A percentile compares a stretch with the other conserved stretches of the same genome.
phyloP scores from a whole-genome alignment of 2,888 invertebrate genomes.

The Chrysotoxum bicinctum region DNA sequence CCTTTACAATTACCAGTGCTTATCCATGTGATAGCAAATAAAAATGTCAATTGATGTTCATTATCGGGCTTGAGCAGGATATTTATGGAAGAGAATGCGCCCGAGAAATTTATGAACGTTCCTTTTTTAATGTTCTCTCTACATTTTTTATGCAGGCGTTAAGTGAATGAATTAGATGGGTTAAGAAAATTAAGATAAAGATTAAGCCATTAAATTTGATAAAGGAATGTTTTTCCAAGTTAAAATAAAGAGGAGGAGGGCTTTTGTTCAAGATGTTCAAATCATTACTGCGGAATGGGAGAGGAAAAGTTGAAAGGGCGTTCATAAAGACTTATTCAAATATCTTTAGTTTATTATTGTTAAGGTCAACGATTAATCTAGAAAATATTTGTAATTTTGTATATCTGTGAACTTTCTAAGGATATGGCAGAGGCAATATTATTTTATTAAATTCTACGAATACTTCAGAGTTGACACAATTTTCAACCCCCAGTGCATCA shows the following conservation, averaged over 20 bases:
- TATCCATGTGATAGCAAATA: slow-evolving; percentile 71
- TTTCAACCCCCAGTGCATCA: too few relatives aligned
- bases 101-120: slow-evolving; percentile 56
- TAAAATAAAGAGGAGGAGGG: too few relatives aligned
- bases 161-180: slow-evolving; percentile 47
- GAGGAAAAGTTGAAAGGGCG: too few relatives aligned
- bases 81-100: slow-evolving; percentile 60
- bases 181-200: slow-evolving; percentile 27
- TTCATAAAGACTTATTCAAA: background rate
- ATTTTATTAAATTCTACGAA: too few relatives aligned
- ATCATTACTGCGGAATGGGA: background rate
- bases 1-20: slow-evolving; percentile 56
- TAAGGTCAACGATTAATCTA: too few relatives aligned
- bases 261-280: background rate
- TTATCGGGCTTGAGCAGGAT: slow-evolving; percentile 59
- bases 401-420: too few relatives aligned
- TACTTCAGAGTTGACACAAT: too few relatives aligned
- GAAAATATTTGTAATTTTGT: too few relatives aligned
- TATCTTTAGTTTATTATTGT: too few relatives aligned
- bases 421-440: too few relatives aligned
- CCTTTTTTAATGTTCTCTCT: slow-evolving; percentile 32
- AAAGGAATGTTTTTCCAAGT: background rate
- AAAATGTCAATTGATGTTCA: slow-evolving; percentile 72
- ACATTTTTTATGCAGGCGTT: slow-evolving; percentile 42
- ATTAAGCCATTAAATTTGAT: slow-evolving; percentile 23